Base-by-base conservation (phyloP, 2,113 vertebrate genomes). In the Telmatochromis sp. region DNA sequence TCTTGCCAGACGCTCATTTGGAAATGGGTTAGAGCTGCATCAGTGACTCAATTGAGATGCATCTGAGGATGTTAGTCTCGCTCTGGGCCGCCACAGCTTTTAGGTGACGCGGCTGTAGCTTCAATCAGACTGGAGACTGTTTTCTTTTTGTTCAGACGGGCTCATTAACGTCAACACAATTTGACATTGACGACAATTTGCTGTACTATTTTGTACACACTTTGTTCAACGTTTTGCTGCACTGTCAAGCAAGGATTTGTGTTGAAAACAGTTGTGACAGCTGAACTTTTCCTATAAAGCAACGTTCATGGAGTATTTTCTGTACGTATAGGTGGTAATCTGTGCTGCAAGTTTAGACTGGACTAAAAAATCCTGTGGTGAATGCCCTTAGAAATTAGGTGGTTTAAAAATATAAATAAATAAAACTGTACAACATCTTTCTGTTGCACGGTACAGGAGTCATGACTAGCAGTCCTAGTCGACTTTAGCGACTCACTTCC, bases 11-110 rank as follows among this genome's bases (percentile, higher is more conserved):
- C 85, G 78, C 86, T 94, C 86, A 85, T 90, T 89, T 95, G 89
- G 81, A 93, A 89, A 89, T 83, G 89, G 83, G 91, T 91, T 88
- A 79, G 88, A 83, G 85, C 86, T 81, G 87, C 88, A 89, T 91
- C 90, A 89, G 89, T 91, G 90, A 90, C 75, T 94, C 90, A 86
- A 87, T 88, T 93, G 90, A 90, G 89, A 94, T 87, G 88, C 92
- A 87, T 95, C 87, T 86, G 81, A 89, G 86, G 86, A 89, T 45
- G 91, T 89, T 84, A 31, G 83, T 54, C 19, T 71, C 14, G 68
- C 68, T 90, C 85, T 7, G 37, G 84, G 79, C 86, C 21, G 71
- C 81, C 35, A 51, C 80, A 21, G 40, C 60, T 84, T 55, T 81
- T 47, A 9, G 71, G 55, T 84, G 85, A 90, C 37, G 40, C 2